Percentiles rank a stretch among this genome's conserved stretches.
phyloP scores from a whole-genome alignment of 2,113 vertebrate genomes.

The Lagopus leucura region DNA sequence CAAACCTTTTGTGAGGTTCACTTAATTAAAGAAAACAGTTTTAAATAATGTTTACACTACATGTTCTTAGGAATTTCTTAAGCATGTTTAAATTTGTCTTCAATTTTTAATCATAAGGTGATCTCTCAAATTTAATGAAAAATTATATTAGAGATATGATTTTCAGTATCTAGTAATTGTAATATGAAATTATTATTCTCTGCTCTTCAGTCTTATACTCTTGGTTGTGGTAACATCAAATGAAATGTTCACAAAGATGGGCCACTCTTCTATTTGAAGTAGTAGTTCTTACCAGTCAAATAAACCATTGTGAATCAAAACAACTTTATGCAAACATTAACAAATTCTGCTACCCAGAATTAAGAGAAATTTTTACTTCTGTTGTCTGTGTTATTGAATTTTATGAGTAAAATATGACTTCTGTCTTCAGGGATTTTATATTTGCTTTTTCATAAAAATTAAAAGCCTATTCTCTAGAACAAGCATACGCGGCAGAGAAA shows the following conservation, averaged over 20 bases:
- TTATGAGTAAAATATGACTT: not conserved
- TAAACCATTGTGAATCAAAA: not conserved
- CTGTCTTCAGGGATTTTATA: not conserved
- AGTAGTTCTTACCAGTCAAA: not conserved
- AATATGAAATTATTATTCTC: not conserved
- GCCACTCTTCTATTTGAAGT: not conserved
- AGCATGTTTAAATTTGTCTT: not conserved
- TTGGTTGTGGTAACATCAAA: not conserved
- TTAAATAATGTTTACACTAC: not conserved
- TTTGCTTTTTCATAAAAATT: not conserved
- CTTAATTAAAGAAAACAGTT: not conserved
- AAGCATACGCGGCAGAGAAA: not conserved
- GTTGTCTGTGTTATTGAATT: not conserved
- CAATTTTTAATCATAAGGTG: not conserved
- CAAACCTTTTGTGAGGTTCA: not conserved
- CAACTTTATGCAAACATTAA: not conserved
- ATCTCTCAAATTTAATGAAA: not conserved
- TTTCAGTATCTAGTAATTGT: not conserved
- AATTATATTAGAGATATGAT: not conserved
- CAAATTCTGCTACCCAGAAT: not conserved
- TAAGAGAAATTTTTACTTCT: not conserved
- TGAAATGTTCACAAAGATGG: not conserved
- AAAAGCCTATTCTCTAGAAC: not conserved
- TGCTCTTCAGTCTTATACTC: not conserved
- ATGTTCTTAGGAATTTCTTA: not conserved